These are phyloP conservation scores for Tetragnatha versicolor DNA, from an alignment of 1,140 invertebrate species.

Conservation along the genomic window DNA sequence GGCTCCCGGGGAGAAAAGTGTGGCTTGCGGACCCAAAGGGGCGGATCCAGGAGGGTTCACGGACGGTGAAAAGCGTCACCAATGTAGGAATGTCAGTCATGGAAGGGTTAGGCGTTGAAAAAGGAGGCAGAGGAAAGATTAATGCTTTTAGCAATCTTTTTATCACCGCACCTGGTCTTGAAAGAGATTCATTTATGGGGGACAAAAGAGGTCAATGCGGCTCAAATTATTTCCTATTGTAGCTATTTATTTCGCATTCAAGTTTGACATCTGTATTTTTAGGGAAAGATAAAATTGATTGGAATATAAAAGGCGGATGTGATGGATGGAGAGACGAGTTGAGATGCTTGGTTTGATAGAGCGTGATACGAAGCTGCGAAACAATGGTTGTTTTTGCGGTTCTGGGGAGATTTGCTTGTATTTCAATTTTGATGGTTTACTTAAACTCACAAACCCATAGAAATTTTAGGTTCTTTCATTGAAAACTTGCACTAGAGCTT, in stretches of 20 bases:
- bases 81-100: slow-evolving; percentile 36
- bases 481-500: too few relatives aligned
- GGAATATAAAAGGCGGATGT: too few relatives aligned
- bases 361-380: too few relatives aligned
- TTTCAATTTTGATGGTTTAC: too few relatives aligned
- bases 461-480: too few relatives aligned
- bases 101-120: slow-evolving; percentile 32
- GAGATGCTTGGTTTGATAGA: too few relatives aligned
- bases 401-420: too few relatives aligned
- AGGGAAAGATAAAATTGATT: too few relatives aligned
- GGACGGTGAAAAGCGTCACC: slow-evolving; percentile 48
- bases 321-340: too few relatives aligned
- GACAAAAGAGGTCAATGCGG: neutral
- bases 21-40: slow-evolving; percentile 35
- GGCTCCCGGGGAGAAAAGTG: slow-evolving; percentile 29
- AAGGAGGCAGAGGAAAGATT: slow-evolving; percentile 30
- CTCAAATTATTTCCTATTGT: slow-evolving; percentile 19
- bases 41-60: slow-evolving; percentile 27
- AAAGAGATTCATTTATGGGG: slow-evolving; percentile 35
- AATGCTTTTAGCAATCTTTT: slow-evolving; percentile 42
- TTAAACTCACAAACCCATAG: too few relatives aligned
- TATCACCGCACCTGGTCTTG: slow-evolving; percentile 38
- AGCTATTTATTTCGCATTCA: neutral
- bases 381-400: too few relatives aligned
- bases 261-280: slow-evolving; percentile 16